phyloP scores from a whole-genome alignment of 2,888 invertebrate genomes.

The Atethmia centrago region DNA sequence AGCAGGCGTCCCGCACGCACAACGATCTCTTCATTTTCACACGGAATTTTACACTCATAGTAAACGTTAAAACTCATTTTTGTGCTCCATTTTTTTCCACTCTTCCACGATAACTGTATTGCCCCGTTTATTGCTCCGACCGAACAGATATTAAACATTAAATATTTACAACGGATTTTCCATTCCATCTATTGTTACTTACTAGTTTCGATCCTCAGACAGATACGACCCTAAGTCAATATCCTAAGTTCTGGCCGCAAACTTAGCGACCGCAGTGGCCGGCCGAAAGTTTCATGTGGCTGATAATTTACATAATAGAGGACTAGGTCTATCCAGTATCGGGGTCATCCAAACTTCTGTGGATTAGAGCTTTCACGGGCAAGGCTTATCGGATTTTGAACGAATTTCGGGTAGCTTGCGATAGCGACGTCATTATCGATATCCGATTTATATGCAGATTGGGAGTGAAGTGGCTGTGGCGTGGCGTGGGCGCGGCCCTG shows the following conservation, averaged over 20 bases:
- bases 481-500: constrained; percentile 74
- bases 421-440: constrained; percentile 89
- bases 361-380: constrained; percentile 88
- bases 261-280: constrained; percentile 85
- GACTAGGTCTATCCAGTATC: constrained; percentile 89
- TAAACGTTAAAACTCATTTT: constrained; percentile 70
- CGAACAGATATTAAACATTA: constrained; percentile 61
- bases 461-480: constrained; percentile 79
- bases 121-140: constrained; percentile 47
- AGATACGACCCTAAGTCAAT: constrained; percentile 85
- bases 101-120: constrained; percentile 46
- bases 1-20: constrained; percentile 80
- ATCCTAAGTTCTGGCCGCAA: constrained; percentile 85
- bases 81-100: constrained; percentile 58
- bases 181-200: constrained; percentile 71
- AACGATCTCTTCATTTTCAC: constrained; percentile 81
- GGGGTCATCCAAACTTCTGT: constrained; percentile 89
- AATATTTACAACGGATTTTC: constrained; percentile 72
- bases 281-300: constrained; percentile 87
- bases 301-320: constrained; percentile 90
- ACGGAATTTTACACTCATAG: constrained; percentile 74
- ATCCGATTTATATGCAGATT: constrained; percentile 91
- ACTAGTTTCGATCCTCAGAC: constrained; percentile 78
- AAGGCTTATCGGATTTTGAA: constrained; percentile 89
- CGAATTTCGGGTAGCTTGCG: constrained; percentile 88